phyloP scores from a whole-genome alignment of 2,888 invertebrate genomes.

The Torymus aiolomorphi region DNA sequence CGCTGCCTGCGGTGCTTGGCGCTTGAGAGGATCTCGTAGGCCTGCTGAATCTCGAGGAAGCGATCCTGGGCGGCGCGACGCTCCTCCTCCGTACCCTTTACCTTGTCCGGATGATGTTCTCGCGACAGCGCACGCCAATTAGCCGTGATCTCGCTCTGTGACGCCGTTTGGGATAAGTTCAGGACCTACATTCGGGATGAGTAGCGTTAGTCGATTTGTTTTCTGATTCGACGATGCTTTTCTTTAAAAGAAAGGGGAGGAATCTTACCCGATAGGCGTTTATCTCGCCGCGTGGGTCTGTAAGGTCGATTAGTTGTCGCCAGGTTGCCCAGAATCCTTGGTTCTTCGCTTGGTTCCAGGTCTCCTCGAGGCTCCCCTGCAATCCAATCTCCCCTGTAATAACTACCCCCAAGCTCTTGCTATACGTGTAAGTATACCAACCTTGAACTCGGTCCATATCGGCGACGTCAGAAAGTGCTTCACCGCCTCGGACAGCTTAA shows the following conservation, averaged over 20 bases:
- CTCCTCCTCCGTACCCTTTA: constrained; percentile 82
- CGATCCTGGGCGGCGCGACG: constrained; percentile 86
- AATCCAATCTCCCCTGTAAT: constrained; percentile 66
- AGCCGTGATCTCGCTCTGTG: constrained; percentile 90
- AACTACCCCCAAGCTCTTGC: neutral
- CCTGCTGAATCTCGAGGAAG: constrained; percentile 95
- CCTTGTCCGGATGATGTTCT: constrained; percentile 94
- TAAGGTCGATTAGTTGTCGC: constrained; percentile 89
- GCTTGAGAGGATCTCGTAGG: constrained; percentile 91
- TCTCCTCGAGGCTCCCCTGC: constrained; percentile 79
- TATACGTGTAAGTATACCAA: constrained; percentile 65
- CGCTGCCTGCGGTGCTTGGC: constrained; percentile 86
- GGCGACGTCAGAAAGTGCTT: constrained; percentile 93
- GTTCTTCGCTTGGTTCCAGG: constrained; percentile 87
- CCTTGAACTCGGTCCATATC: constrained; percentile 79
- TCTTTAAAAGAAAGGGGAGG: neutral
- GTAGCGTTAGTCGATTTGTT: neutral
- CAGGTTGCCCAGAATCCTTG: constrained; percentile 90
- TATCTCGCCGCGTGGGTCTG: constrained; percentile 93
- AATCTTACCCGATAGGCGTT: constrained; percentile 87
- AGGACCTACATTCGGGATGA: constrained; percentile 78
- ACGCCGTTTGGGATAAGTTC: constrained; percentile 86
- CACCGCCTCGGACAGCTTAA: constrained; percentile 91
- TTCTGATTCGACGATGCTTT: neutral
- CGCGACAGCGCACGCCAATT: constrained; percentile 89